Conservation (phyloP, 2,797 vertebrate genomes). For the Muscicapa comitata region DNA sequence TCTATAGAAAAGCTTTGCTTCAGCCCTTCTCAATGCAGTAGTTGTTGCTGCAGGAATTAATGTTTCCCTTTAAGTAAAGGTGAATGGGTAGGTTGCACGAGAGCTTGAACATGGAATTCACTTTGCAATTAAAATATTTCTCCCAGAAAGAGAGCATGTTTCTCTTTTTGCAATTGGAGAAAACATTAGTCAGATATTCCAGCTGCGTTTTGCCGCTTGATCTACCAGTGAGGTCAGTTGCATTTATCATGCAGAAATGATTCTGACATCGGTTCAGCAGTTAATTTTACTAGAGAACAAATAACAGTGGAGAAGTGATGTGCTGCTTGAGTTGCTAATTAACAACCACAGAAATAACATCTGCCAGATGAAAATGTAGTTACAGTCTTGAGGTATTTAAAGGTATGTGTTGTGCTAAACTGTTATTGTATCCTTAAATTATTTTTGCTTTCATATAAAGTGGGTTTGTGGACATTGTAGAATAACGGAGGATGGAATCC, state of each 20-base stretch:
- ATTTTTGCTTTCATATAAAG: not conserved
- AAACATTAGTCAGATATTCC: conserved; percentile 17
- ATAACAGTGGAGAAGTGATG: conserved; percentile 3
- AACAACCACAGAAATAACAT: conserved; percentile 9
- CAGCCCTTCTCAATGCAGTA: not conserved
- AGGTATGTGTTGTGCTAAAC: not conserved
- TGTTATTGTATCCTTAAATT: not conserved
- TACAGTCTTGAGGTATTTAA: not conserved
- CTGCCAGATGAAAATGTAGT: not conserved
- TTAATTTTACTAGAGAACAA: conserved; percentile 34
- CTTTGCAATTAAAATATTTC: conserved; percentile 24
- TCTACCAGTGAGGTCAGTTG: conserved; percentile 50
- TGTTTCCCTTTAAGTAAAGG: not conserved
- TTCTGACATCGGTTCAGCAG: conserved; percentile 35
- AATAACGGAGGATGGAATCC: not conserved
- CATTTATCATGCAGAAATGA: conserved; percentile 45
- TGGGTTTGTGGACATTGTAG: not conserved
- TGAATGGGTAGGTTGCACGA: not conserved
- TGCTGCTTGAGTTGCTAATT: conserved; percentile 39
- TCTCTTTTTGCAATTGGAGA: not conserved
- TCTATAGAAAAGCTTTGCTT: not conserved
- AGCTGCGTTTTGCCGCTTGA: conserved; percentile 44
- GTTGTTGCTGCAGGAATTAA: not conserved
- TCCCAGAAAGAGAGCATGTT: not conserved
- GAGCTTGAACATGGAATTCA: not conserved